Base-by-base conservation (phyloP, 2,113 vertebrate species). In the Labeo catla region DNA sequence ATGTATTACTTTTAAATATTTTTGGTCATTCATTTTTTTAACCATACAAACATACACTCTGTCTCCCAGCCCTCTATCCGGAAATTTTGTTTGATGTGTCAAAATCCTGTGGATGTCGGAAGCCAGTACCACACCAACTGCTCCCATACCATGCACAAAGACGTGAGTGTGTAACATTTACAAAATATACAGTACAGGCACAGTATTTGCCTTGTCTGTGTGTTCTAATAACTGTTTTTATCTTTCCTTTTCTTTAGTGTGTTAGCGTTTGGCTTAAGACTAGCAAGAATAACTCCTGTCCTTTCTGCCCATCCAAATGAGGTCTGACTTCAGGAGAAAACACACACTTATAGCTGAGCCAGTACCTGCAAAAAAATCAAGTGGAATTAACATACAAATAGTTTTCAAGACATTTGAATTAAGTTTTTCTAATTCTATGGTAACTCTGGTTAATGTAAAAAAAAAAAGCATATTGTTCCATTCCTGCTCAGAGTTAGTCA, bases 1-100 rank as follows among this genome's bases (percentile, higher is more conserved):
- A 74, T 74, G n/a, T 74, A 23, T 28, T 74, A n/a, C 0, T 1
- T 74, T 47, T n/a, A 8, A 45, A 43, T 45, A 45, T 43, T 21
- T 28, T 43, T 72, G 34, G 34, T 43, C 36, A 70, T 70, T 50
- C 1, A 2, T 23, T 50, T 49, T 47, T 9, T 34, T 54, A 16
- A 11, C 12, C 57, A 43, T 59, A 23, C 13, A 43, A 61, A 80
- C 36, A 23, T 21, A 63, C 34, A 63, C 13, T 3, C 0, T 50
- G 47, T 23, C 0, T 52, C 7, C 54, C 89, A 92, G 87, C 19
- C 59, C 16, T 78, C 45, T 8, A 8, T 66, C 28, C 95, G 94
- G 10, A 97, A 97, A 87, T 93, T 96, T 81, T 98, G 98, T 90
- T 93, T 99, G 7, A 96, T 98, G 94, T 99, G 98, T 89, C 97